phyloP scores from a whole-genome alignment of 2,888 invertebrate genomes.

The Andrena camellia region DNA sequence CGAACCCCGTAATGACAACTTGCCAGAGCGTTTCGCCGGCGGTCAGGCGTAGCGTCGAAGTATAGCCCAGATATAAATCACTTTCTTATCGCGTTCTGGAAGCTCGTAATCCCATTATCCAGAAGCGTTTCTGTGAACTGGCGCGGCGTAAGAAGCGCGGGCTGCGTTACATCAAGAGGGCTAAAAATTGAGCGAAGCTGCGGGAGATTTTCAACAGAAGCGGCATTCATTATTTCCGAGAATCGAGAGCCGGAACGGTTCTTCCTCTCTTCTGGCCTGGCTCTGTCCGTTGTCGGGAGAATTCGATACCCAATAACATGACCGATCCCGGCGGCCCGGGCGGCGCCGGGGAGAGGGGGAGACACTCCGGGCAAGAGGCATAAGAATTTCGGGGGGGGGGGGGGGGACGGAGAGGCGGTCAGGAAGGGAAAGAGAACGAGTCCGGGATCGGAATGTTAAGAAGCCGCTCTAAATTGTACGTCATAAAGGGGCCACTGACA shows the following conservation, averaged over 20 bases:
- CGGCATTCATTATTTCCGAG: conserved; percentile 81
- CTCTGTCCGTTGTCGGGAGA: conserved; percentile 64
- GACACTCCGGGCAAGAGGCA: conserved; percentile 39
- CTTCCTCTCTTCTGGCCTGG: conserved; percentile 38
- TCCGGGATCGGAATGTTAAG: conserved; percentile 73
- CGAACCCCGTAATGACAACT: too few relatives aligned
- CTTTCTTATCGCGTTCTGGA: conserved; percentile 8
- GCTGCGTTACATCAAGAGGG: conserved; percentile 40
- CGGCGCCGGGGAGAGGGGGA: conserved; percentile 7
- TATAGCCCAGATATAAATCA: neutral
- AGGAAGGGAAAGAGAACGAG: conserved; percentile 39
- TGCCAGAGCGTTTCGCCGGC: neutral
- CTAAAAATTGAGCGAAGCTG: conserved; percentile 65
- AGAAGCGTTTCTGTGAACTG: conserved; percentile 15
- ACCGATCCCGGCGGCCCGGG: conserved; percentile 36
- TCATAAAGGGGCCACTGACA: conserved; percentile 41
- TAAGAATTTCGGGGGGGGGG: conserved; percentile 51
- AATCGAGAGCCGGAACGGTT: conserved; percentile 70
- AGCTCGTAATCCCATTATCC: conserved; percentile 36
- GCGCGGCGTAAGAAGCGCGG: conserved; percentile 28
- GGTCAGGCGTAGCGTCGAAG: neutral
- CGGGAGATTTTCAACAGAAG: conserved; percentile 78
- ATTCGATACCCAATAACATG: conserved; percentile 73
- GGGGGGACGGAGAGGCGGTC: conserved; percentile 24
- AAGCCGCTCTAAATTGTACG: conserved; percentile 73